Percentiles rank a stretch among this genome's conserved stretches.
Evolutionary conservation across 2,888 invertebrate species (phyloP).

Genomic region (Aplocera efformata): DNA sequence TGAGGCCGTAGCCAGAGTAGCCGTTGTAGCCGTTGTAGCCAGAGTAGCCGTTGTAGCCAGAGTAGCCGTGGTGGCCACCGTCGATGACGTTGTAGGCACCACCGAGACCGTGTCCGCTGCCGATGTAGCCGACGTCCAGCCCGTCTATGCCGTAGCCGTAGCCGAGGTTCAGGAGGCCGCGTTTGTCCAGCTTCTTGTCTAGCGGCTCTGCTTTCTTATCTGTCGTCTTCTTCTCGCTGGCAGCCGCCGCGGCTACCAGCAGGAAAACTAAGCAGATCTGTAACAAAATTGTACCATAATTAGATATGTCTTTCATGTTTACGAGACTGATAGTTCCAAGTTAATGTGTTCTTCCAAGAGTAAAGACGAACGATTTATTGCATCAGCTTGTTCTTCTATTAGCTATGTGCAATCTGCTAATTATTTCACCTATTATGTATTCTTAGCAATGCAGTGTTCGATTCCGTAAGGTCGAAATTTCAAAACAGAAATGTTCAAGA

Average conservation of each 20-base stretch:
- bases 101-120: slow-evolving; percentile 79
- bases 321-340: slow-evolving; percentile 1
- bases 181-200: slow-evolving; percentile 90
- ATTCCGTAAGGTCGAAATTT: too few relatives aligned
- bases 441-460: too few relatives aligned
- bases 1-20: slow-evolving; percentile 45
- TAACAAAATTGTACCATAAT: slow-evolving; percentile 28
- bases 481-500: too few relatives aligned
- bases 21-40: slow-evolving; percentile 33
- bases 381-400: too few relatives aligned
- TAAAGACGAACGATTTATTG: too few relatives aligned
- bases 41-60: not conserved
- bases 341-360: too few relatives aligned
- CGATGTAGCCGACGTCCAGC: slow-evolving; percentile 86
- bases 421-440: too few relatives aligned
- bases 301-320: slow-evolving; percentile 9
- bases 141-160: slow-evolving; percentile 90
- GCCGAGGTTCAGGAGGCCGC: slow-evolving; percentile 88
- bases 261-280: slow-evolving; percentile 88
- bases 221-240: slow-evolving; percentile 83
- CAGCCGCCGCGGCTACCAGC: slow-evolving; percentile 87
- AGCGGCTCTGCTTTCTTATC: slow-evolving; percentile 79
- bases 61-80: slow-evolving; percentile 40
- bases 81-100: slow-evolving; percentile 74
- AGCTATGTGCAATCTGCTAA: too few relatives aligned